Percentiles rank a stretch among this genome's conserved stretches.
Conservation (phyloP, 2,797 vertebrate genomes). For the Crocidura indochinensis region DNA sequence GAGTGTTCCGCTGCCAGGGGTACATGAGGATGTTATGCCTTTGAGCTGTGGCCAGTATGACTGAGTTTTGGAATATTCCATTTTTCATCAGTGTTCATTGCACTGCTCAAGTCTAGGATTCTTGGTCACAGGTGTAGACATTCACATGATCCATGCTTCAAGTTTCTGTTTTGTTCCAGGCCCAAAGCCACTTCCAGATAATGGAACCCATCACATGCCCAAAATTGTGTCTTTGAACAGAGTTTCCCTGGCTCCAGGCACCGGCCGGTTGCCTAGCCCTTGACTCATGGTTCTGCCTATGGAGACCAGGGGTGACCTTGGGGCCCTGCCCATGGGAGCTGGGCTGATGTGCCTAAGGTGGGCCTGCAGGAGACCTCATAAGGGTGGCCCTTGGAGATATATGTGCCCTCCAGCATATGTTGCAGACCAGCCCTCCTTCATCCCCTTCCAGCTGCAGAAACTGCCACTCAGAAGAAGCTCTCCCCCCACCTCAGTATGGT, state of each 20-base stretch:
- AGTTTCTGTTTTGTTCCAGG: conserved; percentile 72
- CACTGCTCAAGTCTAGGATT: background rate
- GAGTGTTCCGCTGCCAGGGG: background rate
- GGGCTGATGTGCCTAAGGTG: background rate
- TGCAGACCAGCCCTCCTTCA: background rate
- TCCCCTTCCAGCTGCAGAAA: background rate
- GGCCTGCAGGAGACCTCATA: background rate
- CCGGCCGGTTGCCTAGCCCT: too few relatives aligned
- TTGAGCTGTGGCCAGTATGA: background rate
- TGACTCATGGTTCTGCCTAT: background rate
- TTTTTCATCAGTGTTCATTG: background rate
- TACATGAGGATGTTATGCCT: background rate
- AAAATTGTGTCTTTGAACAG: conserved; percentile 48
- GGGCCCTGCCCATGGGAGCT: conserved; percentile 16
- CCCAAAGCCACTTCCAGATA: conserved; percentile 68
- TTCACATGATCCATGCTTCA: background rate
- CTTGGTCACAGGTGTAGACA: background rate
- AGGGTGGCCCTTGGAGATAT: background rate
- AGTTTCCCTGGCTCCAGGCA: too few relatives aligned
- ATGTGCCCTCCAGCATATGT: background rate
- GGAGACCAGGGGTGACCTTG: background rate
- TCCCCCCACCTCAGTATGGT: too few relatives aligned
- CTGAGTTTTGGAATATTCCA: background rate
- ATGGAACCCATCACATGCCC: conserved; percentile 78
- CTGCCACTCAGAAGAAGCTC: background rate